A percentile compares a stretch with the other conserved stretches of the same genome.
These are phyloP conservation scores for Drosophila nasuta DNA, from an alignment of 1,140 invertebrate genomes.

Conservation along the genomic window DNA sequence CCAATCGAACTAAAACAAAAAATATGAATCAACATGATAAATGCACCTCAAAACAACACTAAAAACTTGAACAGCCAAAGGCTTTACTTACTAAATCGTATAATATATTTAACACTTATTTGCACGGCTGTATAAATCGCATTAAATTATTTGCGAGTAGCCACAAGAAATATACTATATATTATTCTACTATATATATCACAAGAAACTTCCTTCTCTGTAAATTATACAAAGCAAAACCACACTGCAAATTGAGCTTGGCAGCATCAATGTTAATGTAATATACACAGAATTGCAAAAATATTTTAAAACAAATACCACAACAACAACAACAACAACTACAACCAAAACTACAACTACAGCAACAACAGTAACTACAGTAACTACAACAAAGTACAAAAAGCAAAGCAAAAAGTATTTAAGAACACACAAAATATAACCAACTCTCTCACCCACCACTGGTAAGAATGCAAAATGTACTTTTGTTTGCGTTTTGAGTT, in stretches of 20 bases:
- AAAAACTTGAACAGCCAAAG: conserved; percentile 7
- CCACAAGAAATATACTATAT: conserved; percentile 11
- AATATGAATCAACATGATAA: conserved; percentile 13
- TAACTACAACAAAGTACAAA: conserved; percentile 21
- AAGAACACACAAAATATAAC: conserved; percentile 47
- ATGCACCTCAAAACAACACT: conserved; percentile 33
- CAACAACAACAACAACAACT: background rate
- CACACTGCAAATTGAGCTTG: conserved; percentile 72
- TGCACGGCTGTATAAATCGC: conserved; percentile 40
- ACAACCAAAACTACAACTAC: conserved; percentile 2
- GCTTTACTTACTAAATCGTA: background rate
- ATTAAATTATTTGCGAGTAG: conserved; percentile 15
- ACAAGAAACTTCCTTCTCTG: conserved; percentile 37
- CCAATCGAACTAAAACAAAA: conserved; percentile 24
- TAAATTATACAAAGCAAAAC: conserved; percentile 66
- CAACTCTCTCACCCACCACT: conserved; percentile 60
- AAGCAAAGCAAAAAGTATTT: conserved; percentile 33
- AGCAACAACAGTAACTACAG: conserved; percentile 21
- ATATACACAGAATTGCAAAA: conserved; percentile 41
- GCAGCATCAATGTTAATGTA: conserved; percentile 47
- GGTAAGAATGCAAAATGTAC: conserved; percentile 79
- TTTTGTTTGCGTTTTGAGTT: conserved; percentile 59
- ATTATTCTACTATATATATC: conserved; percentile 16
- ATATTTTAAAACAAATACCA: conserved; percentile 32
- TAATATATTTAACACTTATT: conserved; percentile 6